phyloP scores from a whole-genome alignment of 2,113 vertebrate genomes.

The Psilopogon haemacephalus region DNA sequence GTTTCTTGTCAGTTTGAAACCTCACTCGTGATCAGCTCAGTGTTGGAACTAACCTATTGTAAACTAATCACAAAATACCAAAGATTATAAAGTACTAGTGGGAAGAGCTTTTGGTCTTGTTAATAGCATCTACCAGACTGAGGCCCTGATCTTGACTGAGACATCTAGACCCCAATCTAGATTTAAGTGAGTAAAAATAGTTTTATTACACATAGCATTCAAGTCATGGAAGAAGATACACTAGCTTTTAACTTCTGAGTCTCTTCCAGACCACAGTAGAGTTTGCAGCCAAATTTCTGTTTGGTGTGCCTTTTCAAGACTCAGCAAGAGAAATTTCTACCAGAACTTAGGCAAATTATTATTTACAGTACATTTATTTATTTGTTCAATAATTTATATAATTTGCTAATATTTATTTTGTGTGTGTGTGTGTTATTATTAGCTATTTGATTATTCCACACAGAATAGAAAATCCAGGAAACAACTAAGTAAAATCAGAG shows the following conservation, averaged over 20 bases:
- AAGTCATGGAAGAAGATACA: neutral
- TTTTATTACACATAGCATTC: neutral
- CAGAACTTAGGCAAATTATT: neutral
- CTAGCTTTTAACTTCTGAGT: neutral
- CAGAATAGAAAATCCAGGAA: neutral
- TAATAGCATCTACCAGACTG: neutral
- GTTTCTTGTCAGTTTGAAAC: neutral
- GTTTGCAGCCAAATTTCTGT: neutral
- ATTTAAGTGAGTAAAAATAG: neutral
- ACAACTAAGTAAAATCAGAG: neutral
- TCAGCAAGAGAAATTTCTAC: neutral
- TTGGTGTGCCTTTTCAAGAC: neutral
- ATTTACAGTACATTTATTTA: neutral
- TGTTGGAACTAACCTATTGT: neutral
- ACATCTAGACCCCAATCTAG: neutral
- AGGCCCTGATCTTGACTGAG: neutral
- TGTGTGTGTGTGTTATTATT: neutral
- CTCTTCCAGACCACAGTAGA: neutral
- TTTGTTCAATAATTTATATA: too few species aligned
- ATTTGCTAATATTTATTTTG: neutral
- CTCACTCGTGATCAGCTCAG: neutral
- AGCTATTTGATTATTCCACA: neutral
- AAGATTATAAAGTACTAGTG: neutral
- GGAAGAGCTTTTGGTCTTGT: neutral
- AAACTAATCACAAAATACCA: slow-evolving; percentile 16